Evolutionary conservation across 2,113 vertebrate species (phyloP).

Genomic region (Loxodonta africana): DNA sequence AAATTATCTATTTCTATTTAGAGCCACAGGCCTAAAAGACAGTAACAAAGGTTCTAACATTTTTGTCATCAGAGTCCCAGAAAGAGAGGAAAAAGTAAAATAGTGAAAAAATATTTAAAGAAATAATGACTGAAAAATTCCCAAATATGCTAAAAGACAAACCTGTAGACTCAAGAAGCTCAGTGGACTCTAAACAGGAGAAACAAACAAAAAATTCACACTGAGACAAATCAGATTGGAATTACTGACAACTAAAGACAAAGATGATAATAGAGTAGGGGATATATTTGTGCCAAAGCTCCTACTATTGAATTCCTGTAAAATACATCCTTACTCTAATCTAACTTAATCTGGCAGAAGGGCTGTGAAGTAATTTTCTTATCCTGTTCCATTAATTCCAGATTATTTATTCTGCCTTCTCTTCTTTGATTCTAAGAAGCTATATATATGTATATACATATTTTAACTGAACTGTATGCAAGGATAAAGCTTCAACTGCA

Average conservation of each 20-base stretch:
- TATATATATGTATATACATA: not conserved
- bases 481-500: not conserved
- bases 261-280: not conserved
- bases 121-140: not conserved
- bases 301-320: not conserved
- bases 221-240: not conserved
- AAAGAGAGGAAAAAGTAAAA: not conserved
- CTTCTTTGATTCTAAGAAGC: not conserved
- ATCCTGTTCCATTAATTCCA: not conserved
- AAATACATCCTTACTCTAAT: not conserved
- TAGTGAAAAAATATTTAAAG: not conserved
- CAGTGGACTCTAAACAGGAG: not conserved
- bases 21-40: not conserved
- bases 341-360: not conserved
- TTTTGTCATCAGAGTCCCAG: not conserved
- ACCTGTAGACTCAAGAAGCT: not conserved
- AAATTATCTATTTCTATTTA: no score
- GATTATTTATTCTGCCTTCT: not conserved
- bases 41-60: not conserved
- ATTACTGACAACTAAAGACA: not conserved
- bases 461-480: not conserved
- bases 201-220: not conserved
- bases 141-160: not conserved
- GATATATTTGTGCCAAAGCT: not conserved
- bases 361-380: not conserved